Base-by-base conservation (phyloP, 2,113 vertebrate genomes). In the Oriolus oriolus region DNA sequence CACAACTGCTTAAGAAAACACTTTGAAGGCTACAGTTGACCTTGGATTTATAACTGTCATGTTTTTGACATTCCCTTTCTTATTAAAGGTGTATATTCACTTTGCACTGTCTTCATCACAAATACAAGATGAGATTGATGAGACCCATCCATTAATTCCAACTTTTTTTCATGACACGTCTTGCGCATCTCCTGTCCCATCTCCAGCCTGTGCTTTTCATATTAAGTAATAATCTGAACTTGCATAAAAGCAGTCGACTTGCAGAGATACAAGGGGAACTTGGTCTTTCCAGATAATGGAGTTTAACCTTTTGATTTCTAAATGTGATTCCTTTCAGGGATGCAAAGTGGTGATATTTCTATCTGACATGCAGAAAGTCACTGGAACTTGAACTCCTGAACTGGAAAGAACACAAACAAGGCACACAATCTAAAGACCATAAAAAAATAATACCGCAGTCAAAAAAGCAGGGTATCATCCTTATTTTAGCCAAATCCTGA, bases 1-100 rank as follows among this genome's bases (percentile, higher is more conserved):
- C 97, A 95, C 95, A 95, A 89, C 96, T 97, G 88, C 93, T 98
- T 97, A 98, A 98, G 88, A 98, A 96, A 98, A 98, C 97, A 97
- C 97, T 96, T 97, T 98, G 96, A 98, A 98, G 98, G 98, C 97
- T 98, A 97, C 97, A 97, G 97, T 97, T 97, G 98, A 97, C 96
- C 97, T 98, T 98, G 98, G 98, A 98, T 98, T 98, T 98, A 96
- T 98, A 98, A 74, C 98, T 98, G 98, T 98, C 98, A 98, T 95
- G 85, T 41, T 83, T 95, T 89, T 95, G 95, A 97, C 97, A 97
- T 96, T 97, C 96, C 15, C 54, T 83, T 95, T 95, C 89, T 91
- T 95, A 82, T 70, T 93, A 81, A 81, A 94, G 65, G 77, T 92
- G 74, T 87, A 61, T 91, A 94, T 96, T 96, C 96, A 77, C 92